A percentile compares a stretch with the other conserved stretches of the same genome.
phyloP scores from a whole-genome alignment of 2,888 invertebrate species.

The Lycophotia porphyrea region DNA sequence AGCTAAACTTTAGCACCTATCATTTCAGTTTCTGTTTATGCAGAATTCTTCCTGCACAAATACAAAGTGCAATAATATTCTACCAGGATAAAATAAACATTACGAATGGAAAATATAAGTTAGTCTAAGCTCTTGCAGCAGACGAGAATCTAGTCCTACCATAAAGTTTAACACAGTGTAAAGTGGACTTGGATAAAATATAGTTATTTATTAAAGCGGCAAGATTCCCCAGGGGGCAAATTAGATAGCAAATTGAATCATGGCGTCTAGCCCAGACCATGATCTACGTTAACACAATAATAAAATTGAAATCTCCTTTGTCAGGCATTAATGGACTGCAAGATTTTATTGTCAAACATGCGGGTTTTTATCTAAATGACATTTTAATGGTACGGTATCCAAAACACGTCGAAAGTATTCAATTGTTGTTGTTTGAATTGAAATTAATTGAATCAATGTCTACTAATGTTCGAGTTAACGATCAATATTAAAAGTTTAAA shows the following conservation, averaged over 20 bases:
- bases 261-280: slow-evolving; percentile 25
- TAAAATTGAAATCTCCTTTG: slow-evolving; percentile 45
- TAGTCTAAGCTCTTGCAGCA: slow-evolving; percentile 14
- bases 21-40: background rate
- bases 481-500: no score
- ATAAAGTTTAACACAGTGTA: slow-evolving; percentile 23
- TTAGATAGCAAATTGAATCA: slow-evolving; percentile 64
- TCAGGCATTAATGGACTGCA: slow-evolving; percentile 32
- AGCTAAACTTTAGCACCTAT: background rate
- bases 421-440: slow-evolving; percentile 7
- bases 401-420: background rate
- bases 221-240: slow-evolving; percentile 48
- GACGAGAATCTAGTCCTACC: slow-evolving; percentile 15
- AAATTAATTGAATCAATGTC: slow-evolving; percentile 15
- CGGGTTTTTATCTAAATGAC: slow-evolving; percentile 37
- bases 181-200: slow-evolving; percentile 40
- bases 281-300: slow-evolving; percentile 53
- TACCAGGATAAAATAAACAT: slow-evolving; percentile 11
- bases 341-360: slow-evolving; percentile 15
- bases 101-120: slow-evolving; percentile 6
- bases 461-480: slow-evolving; percentile 1
- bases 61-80: background rate
- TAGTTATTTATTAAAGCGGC: slow-evolving; percentile 43
- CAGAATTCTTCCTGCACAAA: background rate
- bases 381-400: slow-evolving; percentile 28